Conservation (phyloP, 2,888 invertebrate genomes). For the Mesochorus sp. region DNA sequence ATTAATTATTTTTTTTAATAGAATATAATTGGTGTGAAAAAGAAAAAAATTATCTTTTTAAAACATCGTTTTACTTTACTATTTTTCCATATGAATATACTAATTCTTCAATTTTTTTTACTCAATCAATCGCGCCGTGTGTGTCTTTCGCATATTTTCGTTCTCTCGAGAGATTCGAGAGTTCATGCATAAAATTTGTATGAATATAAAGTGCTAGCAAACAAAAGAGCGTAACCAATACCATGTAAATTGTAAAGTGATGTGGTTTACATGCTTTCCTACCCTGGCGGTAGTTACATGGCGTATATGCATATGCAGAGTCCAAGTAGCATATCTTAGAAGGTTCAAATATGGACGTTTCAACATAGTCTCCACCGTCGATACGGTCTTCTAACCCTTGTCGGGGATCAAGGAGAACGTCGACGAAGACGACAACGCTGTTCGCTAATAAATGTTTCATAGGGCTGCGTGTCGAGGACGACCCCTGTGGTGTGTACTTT, state of each 20-base stretch:
- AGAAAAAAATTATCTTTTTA: too few relatives aligned
- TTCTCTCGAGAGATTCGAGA: too few relatives aligned
- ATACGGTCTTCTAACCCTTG: conserved; percentile 61
- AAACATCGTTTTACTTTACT: too few relatives aligned
- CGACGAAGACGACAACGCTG: conserved; percentile 41
- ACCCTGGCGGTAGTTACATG: neutral
- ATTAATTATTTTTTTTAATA: too few relatives aligned
- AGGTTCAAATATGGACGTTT: neutral
- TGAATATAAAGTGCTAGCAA: too few relatives aligned
- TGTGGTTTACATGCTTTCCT: neutral
- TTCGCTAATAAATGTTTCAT: conserved; percentile 74
- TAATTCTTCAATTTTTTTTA: too few relatives aligned
- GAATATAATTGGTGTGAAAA: too few relatives aligned
- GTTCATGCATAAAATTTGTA: too few relatives aligned
- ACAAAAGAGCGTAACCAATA: too few relatives aligned
- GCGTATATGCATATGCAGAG: neutral
- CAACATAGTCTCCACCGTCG: conserved; percentile 63
- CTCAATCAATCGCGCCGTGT: too few relatives aligned
- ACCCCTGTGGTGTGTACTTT: conserved; percentile 50
- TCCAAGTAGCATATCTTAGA: neutral
- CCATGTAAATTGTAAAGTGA: neutral
- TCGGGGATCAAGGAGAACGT: conserved; percentile 37
- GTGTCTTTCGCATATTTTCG: too few relatives aligned
- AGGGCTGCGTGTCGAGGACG: conserved; percentile 51
- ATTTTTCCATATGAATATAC: too few relatives aligned